These are phyloP conservation scores for Ptychodera flava DNA, from an alignment of 35 echinoderm and acorn worm genomes.

Conservation along the genomic window DNA sequence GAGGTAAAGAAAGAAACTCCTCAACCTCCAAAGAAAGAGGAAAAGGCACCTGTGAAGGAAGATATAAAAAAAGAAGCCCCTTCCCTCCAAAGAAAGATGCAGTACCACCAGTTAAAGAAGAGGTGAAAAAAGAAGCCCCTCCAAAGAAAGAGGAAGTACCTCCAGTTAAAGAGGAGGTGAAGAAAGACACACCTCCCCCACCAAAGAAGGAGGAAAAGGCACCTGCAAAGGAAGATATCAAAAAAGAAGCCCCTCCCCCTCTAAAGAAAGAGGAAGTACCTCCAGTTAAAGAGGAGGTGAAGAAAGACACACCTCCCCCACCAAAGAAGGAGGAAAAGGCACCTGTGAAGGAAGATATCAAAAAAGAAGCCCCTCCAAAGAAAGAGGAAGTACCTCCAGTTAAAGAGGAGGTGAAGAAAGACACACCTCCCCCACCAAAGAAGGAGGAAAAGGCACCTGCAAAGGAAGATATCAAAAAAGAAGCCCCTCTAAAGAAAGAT, in stretches of 20 bases:
- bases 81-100: not conserved
- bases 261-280: not conserved
- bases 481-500: not conserved
- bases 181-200: not conserved
- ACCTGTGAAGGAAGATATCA: not conserved
- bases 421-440: not conserved
- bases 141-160: not conserved
- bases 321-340: not conserved
- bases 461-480: not conserved
- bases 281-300: not conserved
- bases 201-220: not conserved
- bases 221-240: not conserved
- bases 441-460: not conserved
- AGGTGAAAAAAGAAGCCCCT: not conserved
- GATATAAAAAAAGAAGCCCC: not conserved
- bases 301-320: not conserved
- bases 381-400: not conserved
- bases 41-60: not conserved
- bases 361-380: not conserved
- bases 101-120: not conserved
- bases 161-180: not conserved
- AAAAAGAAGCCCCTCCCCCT: not conserved
- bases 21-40: not conserved
- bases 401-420: not conserved
- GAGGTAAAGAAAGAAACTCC: too few species aligned